A percentile compares a stretch with the other conserved stretches of the same genome.
Conservation (phyloP, 2,113 vertebrate species). For the Clarias magur region DNA sequence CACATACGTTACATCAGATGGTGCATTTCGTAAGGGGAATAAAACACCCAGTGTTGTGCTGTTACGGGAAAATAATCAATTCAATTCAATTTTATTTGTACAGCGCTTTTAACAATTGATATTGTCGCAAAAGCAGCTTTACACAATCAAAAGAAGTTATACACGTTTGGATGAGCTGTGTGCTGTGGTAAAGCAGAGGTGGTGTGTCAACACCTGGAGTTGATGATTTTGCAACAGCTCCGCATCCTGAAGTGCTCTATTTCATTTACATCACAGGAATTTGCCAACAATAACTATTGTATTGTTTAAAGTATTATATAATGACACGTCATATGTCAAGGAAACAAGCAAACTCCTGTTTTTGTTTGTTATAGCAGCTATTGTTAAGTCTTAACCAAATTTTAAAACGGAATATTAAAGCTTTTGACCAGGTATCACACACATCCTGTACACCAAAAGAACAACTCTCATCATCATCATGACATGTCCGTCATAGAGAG, state of each 20-base stretch:
- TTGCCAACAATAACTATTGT: neutral
- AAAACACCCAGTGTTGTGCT: neutral
- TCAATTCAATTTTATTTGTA: no score
- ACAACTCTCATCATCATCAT: no score
- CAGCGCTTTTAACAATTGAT: no score
- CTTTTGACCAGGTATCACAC: no score
- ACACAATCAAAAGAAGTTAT: no score
- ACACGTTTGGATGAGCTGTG: no score
- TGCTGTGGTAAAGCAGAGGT: neutral
- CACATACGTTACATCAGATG: neutral
- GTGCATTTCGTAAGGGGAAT: neutral
- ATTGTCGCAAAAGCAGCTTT: no score
- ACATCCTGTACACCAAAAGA: no score
- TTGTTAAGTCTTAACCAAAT: no score
- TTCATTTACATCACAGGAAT: neutral
- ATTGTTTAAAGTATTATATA: neutral
- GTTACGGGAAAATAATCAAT: neutral
- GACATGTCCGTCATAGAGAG: no score
- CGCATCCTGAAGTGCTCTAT: neutral
- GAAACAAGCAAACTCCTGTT: neutral
- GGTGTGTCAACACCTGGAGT: neutral
- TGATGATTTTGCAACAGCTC: neutral
- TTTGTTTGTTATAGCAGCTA: neutral
- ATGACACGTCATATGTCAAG: neutral
- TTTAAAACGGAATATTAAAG: no score